Percentiles rank a stretch among this genome's conserved stretches.
These are phyloP conservation scores for Augochlorella aurata DNA, from an alignment of 2,888 invertebrate species.

Conservation along the genomic window DNA sequence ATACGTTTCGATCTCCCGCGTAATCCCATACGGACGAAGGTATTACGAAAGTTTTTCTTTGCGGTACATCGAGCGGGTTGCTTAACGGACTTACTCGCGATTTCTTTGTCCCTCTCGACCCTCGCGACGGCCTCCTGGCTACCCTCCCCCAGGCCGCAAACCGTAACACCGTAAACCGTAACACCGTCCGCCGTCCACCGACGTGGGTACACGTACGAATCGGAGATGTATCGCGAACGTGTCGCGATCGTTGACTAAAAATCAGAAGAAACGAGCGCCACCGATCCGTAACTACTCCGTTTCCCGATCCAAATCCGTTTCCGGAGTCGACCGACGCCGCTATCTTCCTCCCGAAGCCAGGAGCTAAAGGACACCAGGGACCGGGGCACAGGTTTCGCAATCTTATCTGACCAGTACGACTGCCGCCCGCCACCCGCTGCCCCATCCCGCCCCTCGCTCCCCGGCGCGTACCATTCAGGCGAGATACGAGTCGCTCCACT, in stretches of 20 bases:
- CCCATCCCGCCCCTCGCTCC: not conserved
- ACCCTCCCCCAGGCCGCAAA: not conserved
- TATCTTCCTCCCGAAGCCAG: constrained; percentile 69
- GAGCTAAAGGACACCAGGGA: constrained; percentile 78
- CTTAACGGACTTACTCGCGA: constrained; percentile 66
- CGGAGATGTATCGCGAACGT: constrained; percentile 44
- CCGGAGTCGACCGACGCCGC: constrained; percentile 66
- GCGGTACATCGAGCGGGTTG: constrained; percentile 73
- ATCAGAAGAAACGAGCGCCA: constrained; percentile 71
- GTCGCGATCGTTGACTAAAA: constrained; percentile 70
- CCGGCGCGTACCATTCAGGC: constrained; percentile 47
- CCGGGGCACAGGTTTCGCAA: constrained; percentile 73
- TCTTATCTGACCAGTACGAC: constrained; percentile 72
- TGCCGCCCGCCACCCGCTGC: constrained; percentile 43
- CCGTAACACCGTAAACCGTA: not conserved
- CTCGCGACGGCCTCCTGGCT: constrained; percentile 2
- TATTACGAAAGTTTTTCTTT: constrained; percentile 81
- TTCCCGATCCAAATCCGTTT: constrained; percentile 72
- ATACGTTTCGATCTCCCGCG: constrained; percentile 79
- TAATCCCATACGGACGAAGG: constrained; percentile 78
- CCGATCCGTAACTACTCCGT: constrained; percentile 67
- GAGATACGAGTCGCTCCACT: constrained; percentile 59
- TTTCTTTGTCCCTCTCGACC: constrained; percentile 42
- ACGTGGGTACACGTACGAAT: constrained; percentile 28
- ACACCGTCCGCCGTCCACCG: not conserved